Evolutionary conservation across 2,797 vertebrate species (phyloP), one percentile per base, ranked within the genome.

Genomic region (Myotis daubentonii): DNA sequence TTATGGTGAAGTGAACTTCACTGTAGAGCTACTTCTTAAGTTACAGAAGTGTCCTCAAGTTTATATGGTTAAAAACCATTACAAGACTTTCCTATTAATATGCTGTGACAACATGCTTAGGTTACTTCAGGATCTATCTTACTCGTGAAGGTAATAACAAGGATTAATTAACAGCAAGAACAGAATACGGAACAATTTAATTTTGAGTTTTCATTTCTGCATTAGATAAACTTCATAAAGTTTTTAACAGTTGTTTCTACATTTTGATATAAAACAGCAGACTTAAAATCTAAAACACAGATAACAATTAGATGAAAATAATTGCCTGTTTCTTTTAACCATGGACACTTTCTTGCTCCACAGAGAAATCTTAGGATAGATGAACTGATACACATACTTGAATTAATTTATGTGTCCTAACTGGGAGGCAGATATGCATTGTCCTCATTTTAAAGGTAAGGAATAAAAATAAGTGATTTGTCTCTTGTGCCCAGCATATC

Each of bases 201-300:
- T 82, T 86, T 65, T 89, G 25, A 44, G 5, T 70, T 80, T 84
- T 70, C 25, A 92, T 76, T 55, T 57, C 47, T 89, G 62, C 38
- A 51, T 41, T 78, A 75, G 28, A 83, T 72, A 75, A 87, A 82
- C n/a, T 60, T 51, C 28, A 79, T 76, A 92, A 96, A 91, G 15
- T 78, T 72, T 85, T 84, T 41, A 72, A 79, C 22, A 70, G 25
- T 62, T 80, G 23, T 55, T 87, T 94, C 47, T 74, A 74, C 55
- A 51, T 68, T 82, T 55, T 89, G 47, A 79, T 68, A 16, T 53
- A 51, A 78, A 95, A 79, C 53, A 95, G 3, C 38, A 87, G 33
- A 2, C 47, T 89, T 89, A 78, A 92, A 78, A 65, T 89, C 25
- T 74, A 65, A 86, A 94, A 51, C 2, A 41, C 11, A 78, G 36